Evolutionary conservation across 2,888 invertebrate species (phyloP).

Genomic region (Drepana falcataria): DNA sequence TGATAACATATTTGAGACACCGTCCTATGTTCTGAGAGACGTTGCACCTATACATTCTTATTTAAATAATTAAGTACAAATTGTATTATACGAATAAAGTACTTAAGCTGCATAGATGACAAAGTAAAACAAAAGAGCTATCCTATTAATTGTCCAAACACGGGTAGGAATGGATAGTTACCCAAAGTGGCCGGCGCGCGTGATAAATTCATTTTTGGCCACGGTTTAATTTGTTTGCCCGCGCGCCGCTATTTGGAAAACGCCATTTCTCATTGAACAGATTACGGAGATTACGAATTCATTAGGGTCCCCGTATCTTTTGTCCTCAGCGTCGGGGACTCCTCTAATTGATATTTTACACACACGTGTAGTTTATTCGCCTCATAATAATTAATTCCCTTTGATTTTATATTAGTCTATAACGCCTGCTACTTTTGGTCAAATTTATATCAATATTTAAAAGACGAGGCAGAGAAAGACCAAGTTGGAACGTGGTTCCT

Average conservation of each 20-base stretch:
- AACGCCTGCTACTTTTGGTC: background rate
- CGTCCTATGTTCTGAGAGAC: too few relatives aligned
- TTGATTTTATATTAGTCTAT: constrained; percentile 1
- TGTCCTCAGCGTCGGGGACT: constrained; percentile 43
- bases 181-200: constrained; percentile 35
- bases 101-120: too few relatives aligned
- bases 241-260: constrained; percentile 59
- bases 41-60: too few relatives aligned
- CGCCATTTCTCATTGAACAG: constrained; percentile 76
- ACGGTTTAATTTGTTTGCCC: constrained; percentile 73
- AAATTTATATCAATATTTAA: too few relatives aligned
- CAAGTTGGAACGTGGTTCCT: too few relatives aligned
- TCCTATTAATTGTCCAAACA: constrained; percentile 25
- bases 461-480: too few relatives aligned
- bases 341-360: constrained; percentile 69
- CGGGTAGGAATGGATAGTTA: constrained; percentile 53
- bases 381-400: constrained; percentile 20
- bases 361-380: constrained; percentile 49
- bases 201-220: constrained; percentile 78
- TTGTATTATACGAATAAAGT: too few relatives aligned
- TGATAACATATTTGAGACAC: too few relatives aligned
- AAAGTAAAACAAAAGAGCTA: constrained; percentile 1
- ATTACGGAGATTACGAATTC: constrained; percentile 77
- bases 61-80: too few relatives aligned
- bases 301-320: constrained; percentile 72